phyloP scores from a whole-genome alignment of 2,113 vertebrate genomes.

The Euleptes europaea region DNA sequence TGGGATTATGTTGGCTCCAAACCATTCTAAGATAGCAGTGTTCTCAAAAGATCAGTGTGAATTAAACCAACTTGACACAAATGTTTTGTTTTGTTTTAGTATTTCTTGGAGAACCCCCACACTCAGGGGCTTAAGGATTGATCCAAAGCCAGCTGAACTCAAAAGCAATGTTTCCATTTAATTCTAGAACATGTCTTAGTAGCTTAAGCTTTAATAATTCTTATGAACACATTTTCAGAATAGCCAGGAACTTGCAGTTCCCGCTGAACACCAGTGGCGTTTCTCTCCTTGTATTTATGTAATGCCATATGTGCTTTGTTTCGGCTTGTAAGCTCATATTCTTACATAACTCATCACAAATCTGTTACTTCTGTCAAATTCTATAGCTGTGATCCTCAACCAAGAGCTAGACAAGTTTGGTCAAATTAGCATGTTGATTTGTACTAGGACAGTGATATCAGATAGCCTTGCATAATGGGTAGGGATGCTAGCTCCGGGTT shows the following conservation, averaged over 20 bases:
- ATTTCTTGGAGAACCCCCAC: not conserved
- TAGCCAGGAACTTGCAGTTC: not conserved
- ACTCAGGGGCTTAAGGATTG: accelerated
- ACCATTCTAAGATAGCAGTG: not conserved
- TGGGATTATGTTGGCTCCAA: not conserved
- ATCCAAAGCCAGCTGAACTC: not conserved
- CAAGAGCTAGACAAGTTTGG: not conserved
- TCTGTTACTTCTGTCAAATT: not conserved
- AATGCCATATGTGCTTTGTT: not conserved
- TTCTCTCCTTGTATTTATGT: not conserved
- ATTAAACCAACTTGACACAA: not conserved
- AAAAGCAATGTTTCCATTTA: not conserved
- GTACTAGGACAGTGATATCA: too few relatives aligned
- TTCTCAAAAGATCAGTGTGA: not conserved
- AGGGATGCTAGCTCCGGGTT: too few relatives aligned
- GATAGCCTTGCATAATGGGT: not conserved
- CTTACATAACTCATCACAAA: not conserved
- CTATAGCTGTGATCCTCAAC: not conserved
- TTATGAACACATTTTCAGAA: not conserved
- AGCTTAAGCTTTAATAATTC: not conserved
- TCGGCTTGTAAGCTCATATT: not conserved
- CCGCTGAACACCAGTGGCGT: not conserved
- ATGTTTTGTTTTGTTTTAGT: not conserved
- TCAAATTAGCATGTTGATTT: not conserved
- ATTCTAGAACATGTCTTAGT: not conserved